Evolutionary conservation across 2,113 vertebrate species (phyloP).

Genomic region (Dasyornis broadbenti): DNA sequence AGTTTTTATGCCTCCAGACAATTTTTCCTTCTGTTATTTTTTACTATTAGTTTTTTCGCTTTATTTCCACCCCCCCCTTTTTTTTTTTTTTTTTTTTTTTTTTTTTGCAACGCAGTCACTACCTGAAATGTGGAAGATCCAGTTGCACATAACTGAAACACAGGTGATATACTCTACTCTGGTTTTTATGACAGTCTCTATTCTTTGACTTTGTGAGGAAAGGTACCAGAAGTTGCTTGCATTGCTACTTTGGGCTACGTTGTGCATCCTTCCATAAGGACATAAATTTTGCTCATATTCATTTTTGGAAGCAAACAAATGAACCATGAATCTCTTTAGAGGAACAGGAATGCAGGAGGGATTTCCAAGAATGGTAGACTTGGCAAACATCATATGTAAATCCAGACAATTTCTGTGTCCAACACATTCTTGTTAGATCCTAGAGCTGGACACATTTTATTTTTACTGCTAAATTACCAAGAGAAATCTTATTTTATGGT

Average conservation of each 20-base stretch:
- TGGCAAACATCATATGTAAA: slow-evolving; percentile 27
- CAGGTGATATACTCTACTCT: background rate
- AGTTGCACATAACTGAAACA: background rate
- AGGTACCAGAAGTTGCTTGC: background rate
- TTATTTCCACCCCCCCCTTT: too few species aligned
- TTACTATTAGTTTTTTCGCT: background rate
- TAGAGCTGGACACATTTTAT: slow-evolving; percentile 3
- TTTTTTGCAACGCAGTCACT: background rate
- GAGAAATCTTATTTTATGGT: slow-evolving; percentile 40
- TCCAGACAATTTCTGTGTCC: slow-evolving; percentile 33
- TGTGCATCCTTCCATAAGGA: background rate
- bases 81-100: background rate
- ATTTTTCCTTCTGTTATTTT: background rate
- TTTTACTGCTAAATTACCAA: slow-evolving; percentile 24
- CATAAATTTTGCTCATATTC: background rate
- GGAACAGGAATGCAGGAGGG: slow-evolving; percentile 1
- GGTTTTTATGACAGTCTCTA: background rate
- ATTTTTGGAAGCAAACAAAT: slow-evolving; percentile 11
- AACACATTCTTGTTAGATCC: slow-evolving; percentile 13
- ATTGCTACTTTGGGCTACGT: background rate
- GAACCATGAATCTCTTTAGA: background rate
- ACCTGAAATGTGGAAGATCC: background rate
- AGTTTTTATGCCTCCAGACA: background rate
- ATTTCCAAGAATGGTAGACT: slow-evolving; percentile 58
- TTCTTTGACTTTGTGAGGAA: background rate